Base-by-base conservation (phyloP, 2,113 vertebrate genomes). In the Embiotoca jacksoni region DNA sequence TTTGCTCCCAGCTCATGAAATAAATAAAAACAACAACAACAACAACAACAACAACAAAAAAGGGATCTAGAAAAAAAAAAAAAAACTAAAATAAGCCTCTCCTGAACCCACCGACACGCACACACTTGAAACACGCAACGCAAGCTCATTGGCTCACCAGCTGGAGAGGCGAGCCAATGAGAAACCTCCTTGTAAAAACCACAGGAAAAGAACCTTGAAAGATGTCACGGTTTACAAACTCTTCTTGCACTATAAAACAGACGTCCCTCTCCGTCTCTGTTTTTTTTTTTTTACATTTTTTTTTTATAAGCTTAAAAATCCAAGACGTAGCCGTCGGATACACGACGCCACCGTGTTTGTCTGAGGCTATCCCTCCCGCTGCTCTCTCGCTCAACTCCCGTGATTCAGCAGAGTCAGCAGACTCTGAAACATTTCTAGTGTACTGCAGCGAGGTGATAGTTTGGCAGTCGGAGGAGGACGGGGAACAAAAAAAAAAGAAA, bases 1-100 rank as follows among this genome's bases (percentile, higher is more conserved):
- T 67, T 59, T 75, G 30, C 52, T 86, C 64, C 65, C 55, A n/a
- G 76, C 66, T 83, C 59, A 13, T 23, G 39, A 73, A 78, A 86
- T 75, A 50, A 82, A 83, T 67, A 71, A 44, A 23, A 39, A 5
- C 3, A 81, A 84, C 61, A 72, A 39, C 31, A 5, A 2, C 52
- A 79, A 37, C 13, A 36, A 44, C 47, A 59, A 23, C 23, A 23
- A 23, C 23, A 23, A 23, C 23, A 23, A 23, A 61, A 76, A 41
- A 44, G 54, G 67, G 30, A 14, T 69, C 50, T 78, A 83, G 23
- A 23, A 23, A 23, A 23, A 23, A 23, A 23, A n/a, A n/a, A n/a
- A 86, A 82, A 78, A 56, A 86, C 49, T 57, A 60, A 72, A 76
- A 68, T 7, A 55, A 77, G 49, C 50, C 49, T 81, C 55, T 75